Percentiles rank a stretch among this genome's conserved stretches.
These are phyloP conservation scores for Masticophis lateralis DNA, from an alignment of 2,797 vertebrate genomes.

Conservation along the genomic window DNA sequence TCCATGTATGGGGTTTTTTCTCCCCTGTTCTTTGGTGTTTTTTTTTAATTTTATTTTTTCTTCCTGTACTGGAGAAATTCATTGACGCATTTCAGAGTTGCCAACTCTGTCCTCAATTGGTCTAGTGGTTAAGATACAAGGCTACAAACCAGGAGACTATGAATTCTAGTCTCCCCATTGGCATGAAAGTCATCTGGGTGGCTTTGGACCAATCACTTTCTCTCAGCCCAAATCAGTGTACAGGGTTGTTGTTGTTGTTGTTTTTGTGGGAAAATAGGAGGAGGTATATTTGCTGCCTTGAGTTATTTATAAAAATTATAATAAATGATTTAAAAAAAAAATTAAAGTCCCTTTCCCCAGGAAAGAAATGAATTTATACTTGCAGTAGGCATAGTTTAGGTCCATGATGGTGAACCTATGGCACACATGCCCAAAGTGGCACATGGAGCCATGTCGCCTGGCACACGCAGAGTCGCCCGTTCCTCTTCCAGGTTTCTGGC, in stretches of 20 bases:
- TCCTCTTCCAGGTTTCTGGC: no score
- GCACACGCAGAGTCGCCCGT: no score
- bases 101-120: background rate
- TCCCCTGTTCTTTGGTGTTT: background rate
- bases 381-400: background rate
- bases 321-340: no score
- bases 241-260: background rate
- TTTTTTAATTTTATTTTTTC: background rate
- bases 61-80: background rate
- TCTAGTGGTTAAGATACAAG: no score
- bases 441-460: no score
- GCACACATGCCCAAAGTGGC: no score
- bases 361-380: background rate
- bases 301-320: background rate
- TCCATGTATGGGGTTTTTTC: background rate
- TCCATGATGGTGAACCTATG: background rate
- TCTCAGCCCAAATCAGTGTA: background rate
- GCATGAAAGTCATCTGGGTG: background rate
- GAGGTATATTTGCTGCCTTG: background rate
- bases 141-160: no score
- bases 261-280: background rate
- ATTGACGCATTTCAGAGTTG: background rate
- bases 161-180: background rate
- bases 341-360: background rate
- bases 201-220: background rate